These are phyloP conservation scores for Nipponacmea schrenckii DNA, from an alignment of 2,888 invertebrate species.

Conservation along the genomic window DNA sequence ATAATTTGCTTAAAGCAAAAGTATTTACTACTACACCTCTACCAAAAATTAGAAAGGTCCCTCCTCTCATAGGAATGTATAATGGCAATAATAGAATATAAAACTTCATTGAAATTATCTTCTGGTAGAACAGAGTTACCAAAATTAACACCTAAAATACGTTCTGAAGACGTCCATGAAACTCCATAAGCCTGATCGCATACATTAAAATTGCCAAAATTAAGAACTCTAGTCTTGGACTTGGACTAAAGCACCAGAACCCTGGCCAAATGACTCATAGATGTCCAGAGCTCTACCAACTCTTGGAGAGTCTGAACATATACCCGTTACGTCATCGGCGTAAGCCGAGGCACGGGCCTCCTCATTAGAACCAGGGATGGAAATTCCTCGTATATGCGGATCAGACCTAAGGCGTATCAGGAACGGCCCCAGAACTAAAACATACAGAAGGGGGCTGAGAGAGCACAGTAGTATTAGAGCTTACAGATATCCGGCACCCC, in stretches of 20 bases:
- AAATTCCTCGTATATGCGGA: constrained; percentile 3
- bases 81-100: background rate
- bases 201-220: background rate
- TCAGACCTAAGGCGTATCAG: too few species aligned
- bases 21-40: background rate
- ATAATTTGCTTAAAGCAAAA: background rate
- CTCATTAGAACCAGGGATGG: background rate
- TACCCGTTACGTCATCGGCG: constrained; percentile 25
- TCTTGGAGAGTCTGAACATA: constrained; percentile 10
- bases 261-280: background rate
- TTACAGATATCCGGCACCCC: too few species aligned
- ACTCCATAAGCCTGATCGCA: background rate
- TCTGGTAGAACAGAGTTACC: background rate
- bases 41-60: background rate
- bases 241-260: background rate
- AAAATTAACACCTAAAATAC: background rate
- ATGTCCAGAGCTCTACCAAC: constrained; percentile 8
- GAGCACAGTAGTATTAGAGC: too few species aligned
- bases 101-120: background rate
- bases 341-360: background rate
- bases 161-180: background rate
- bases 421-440: constrained; percentile 10
- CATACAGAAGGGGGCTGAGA: too few species aligned
- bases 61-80: background rate
- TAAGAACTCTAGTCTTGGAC: background rate